Base-by-base conservation (phyloP, 64 coral and sea anemone species). In the Porites lutea region DNA sequence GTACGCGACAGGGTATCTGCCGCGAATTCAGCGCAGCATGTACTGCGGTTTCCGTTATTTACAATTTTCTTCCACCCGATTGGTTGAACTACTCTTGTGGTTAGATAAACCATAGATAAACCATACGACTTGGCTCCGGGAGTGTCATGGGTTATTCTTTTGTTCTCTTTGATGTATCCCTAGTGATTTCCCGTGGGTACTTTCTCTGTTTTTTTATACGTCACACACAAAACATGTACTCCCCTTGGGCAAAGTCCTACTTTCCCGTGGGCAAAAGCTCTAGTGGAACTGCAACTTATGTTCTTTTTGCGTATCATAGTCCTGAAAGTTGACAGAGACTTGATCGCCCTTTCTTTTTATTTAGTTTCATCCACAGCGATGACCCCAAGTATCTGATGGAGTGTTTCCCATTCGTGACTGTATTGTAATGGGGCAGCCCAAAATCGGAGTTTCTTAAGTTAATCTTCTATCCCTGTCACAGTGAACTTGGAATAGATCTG, bases 41-140 rank as follows among this genome's bases (percentile, higher is more conserved):
- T 77, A 47, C 74, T 77, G 74, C 48, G 74, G 74, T 77, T 77
- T 77, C 74, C 74, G 0, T 43, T 18, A 66, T 66, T 66, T 55
- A 66, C 63, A 66, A 18, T 66, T 66, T 66, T 66, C 63, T 66
- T n/a, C n/a, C n/a, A n/a, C n/a, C n/a, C n/a, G n/a, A n/a, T n/a
- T n/a, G n/a, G n/a, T n/a, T n/a, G n/a, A n/a, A n/a, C n/a, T n/a
- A n/a, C n/a, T n/a, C n/a, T n/a, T n/a, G n/a, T n/a, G n/a, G n/a
- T n/a, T n/a, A n/a, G n/a, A n/a, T n/a, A n/a, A n/a, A n/a, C n/a
- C n/a, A n/a, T n/a, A n/a, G n/a, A n/a, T n/a, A n/a, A n/a, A n/a
- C n/a, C n/a, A n/a, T n/a, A n/a, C n/a, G n/a, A n/a, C n/a, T n/a
- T n/a, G n/a, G n/a, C n/a, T n/a, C n/a, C n/a, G n/a, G n/a, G n/a